Evolutionary conservation across 2,888 invertebrate genomes (phyloP), one percentile per base, ranked within the genome.

Genomic region (Oligia fasciuncula): DNA sequence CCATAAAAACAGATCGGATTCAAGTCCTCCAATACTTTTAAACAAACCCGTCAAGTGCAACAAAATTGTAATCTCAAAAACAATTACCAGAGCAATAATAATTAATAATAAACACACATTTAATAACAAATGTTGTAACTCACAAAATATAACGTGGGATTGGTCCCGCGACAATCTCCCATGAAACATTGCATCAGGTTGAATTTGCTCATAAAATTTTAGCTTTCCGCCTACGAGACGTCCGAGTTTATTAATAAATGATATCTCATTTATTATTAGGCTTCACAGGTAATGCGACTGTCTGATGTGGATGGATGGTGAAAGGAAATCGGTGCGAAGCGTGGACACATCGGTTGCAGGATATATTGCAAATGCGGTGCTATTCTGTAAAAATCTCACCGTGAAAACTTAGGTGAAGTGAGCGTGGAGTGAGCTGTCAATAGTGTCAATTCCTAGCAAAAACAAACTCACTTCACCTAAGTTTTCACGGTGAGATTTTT

Each of bases 171-270:
- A 90, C 85, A 85, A 77, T 79, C 81, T 89, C 85, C 79, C 84
- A 88, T 83, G 83, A 76, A 60, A 46, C 57, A 79, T 87, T 86
- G 79, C 86, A 76, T 79, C 84, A 89, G 63, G 79, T 87, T 72
- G 76, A 81, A 78, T 83, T 78, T 66, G 82, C 86, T 88, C 91
- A 91, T 94, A 91, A 94, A 93, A 90, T 92, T 94, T 94, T 93
- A 94, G 92, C 92, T 91, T 91, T 75, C 85, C 93, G 91, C 94
- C 94, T 89, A 93, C 93, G 80, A 72, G 29, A 57, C 13, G 85
- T 85, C 85, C 77, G 35, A 77, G 76, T 5, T 51, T 81, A 86
- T 75, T 83, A 86, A 83, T 84, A 88, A 89, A 88, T 83, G 89
- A 81, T 78, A 79, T 83, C 67, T 80, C 71, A 87, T 87, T 87